These are phyloP conservation scores for Troides oblongomaculatus DNA, from an alignment of 2,888 invertebrate species.

Conservation along the genomic window DNA sequence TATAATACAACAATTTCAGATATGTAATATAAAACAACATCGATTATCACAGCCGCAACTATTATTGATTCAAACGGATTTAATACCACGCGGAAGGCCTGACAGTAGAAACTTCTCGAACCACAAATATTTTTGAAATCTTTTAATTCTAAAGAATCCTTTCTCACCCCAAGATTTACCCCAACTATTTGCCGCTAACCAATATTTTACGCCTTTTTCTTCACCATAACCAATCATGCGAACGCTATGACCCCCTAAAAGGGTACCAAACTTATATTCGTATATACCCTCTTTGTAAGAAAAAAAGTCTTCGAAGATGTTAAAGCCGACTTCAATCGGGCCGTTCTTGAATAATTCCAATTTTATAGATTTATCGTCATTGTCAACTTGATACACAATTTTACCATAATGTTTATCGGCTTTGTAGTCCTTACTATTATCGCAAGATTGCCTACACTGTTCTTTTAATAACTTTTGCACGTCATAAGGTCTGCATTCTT, in stretches of 20 bases:
- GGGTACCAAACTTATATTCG: constrained; percentile 81
- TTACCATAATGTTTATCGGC: constrained; percentile 84
- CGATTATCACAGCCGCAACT: not conserved
- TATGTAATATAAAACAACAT: not conserved
- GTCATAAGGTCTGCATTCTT: constrained; percentile 89
- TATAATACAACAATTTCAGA: not conserved
- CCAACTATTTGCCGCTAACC: constrained; percentile 92
- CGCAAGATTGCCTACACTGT: constrained; percentile 82
- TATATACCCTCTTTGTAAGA: constrained; percentile 84
- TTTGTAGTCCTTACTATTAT: constrained; percentile 81
- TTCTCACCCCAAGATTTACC: constrained; percentile 90
- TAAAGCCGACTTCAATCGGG: constrained; percentile 89
- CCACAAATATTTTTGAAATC: not conserved
- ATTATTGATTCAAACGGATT: not conserved
- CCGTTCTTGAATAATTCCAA: constrained; percentile 86
- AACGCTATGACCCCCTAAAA: constrained; percentile 87
- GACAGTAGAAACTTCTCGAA: constrained; percentile 7
- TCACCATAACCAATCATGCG: constrained; percentile 90
- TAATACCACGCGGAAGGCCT: not conserved
- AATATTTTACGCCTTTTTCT: constrained; percentile 84
- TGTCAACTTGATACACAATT: constrained; percentile 73
- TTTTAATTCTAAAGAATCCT: constrained; percentile 64
- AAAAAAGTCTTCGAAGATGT: constrained; percentile 87
- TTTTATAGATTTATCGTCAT: constrained; percentile 50
- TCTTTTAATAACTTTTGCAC: constrained; percentile 84